Evolutionary conservation across 2,797 vertebrate species (phyloP).

Genomic region (Masticophis lateralis): DNA sequence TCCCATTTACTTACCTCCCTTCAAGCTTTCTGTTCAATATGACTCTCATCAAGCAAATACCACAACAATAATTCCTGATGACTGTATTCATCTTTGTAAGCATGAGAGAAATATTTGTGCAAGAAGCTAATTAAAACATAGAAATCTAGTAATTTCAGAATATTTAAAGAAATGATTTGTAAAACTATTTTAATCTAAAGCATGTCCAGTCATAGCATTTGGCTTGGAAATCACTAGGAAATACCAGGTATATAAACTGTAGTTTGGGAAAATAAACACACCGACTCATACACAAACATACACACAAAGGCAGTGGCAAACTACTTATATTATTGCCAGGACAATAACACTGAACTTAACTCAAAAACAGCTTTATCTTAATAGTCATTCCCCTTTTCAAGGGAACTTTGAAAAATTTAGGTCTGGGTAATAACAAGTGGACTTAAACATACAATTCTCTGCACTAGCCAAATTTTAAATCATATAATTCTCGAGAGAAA

Average conservation of each 20-base stretch:
- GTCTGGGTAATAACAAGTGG: not conserved
- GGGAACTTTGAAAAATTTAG: not conserved
- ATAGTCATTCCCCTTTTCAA: not conserved
- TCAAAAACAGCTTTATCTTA: not conserved
- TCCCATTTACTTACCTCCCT: not conserved
- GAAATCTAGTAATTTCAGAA: not conserved
- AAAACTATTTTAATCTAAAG: not conserved
- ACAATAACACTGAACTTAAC: not conserved
- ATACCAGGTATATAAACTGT: not conserved
- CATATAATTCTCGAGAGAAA: not conserved
- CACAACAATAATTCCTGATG: not conserved
- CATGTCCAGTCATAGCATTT: not conserved
- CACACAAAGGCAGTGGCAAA: not conserved
- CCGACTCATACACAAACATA: not conserved
- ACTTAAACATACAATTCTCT: not conserved
- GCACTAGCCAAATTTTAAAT: not conserved
- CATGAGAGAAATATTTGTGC: not conserved
- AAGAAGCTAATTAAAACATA: not conserved
- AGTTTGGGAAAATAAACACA: not conserved
- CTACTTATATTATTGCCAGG: not conserved
- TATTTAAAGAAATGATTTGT: not conserved
- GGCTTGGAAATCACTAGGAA: not conserved
- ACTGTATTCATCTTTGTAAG: not conserved
- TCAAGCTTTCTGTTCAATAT: not conserved
- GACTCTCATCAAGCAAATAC: not conserved